Evolutionary conservation across 2,113 vertebrate genomes (phyloP).

Genomic region (Leucoraja erinaceus): DNA sequence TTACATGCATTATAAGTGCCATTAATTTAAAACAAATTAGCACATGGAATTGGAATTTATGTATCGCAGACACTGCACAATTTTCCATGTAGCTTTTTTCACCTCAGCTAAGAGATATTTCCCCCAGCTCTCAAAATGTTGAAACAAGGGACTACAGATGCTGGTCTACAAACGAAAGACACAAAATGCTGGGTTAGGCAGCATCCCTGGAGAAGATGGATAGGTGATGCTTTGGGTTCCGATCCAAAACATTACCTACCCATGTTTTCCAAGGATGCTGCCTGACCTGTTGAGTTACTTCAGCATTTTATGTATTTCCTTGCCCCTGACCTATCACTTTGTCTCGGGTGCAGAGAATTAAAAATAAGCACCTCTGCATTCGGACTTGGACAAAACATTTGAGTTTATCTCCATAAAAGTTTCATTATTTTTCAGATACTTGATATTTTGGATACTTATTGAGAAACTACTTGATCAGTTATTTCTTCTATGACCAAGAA

Average conservation of each 20-base stretch:
- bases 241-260: too few species aligned
- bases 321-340: background rate
- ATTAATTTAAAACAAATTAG: background rate
- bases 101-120: background rate
- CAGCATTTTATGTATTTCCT: too few species aligned
- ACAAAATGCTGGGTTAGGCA: too few species aligned
- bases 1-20: background rate
- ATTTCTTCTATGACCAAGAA: too few species aligned
- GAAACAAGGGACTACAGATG: too few species aligned
- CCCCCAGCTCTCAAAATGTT: too few species aligned
- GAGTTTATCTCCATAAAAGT: background rate
- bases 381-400: background rate
- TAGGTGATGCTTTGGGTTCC: too few species aligned
- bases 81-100: background rate
- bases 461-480: too few species aligned
- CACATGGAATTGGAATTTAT: background rate
- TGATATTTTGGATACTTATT: background rate
- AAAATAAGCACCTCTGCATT: background rate
- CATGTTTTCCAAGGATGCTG: too few species aligned
- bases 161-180: too few species aligned
- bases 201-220: too few species aligned
- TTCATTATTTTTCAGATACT: background rate
- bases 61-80: background rate
- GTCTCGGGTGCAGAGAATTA: background rate
- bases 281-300: too few species aligned